phyloP scores from a whole-genome alignment of 64 coral and sea anemone genomes.

The Pocillopora verrucosa region DNA sequence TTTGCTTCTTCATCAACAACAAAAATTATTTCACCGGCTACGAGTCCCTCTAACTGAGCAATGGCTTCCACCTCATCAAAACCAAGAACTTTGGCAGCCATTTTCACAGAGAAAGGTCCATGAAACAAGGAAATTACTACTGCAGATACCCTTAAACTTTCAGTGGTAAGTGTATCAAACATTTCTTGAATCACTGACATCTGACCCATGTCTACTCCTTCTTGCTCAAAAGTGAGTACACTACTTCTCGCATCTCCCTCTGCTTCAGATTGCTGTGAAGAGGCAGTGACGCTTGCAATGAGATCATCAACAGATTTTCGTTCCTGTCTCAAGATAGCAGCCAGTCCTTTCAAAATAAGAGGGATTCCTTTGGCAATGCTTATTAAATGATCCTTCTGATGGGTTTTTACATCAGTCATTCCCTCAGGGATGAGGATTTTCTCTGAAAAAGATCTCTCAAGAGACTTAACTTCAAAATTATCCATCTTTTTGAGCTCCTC shows the following conservation, averaged over 20 bases:
- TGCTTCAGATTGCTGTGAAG: background rate
- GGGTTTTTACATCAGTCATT: background rate
- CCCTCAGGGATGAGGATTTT: background rate
- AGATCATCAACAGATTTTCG: background rate
- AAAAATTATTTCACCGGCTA: background rate
- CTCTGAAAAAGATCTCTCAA: background rate
- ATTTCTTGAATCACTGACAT: background rate
- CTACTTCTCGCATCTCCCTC: background rate
- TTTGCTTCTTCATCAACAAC: background rate
- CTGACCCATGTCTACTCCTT: background rate
- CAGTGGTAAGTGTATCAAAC: slow-evolving; percentile 16
- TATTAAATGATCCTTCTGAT: background rate
- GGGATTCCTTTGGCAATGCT: background rate
- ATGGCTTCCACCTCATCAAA: background rate
- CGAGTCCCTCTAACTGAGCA: background rate
- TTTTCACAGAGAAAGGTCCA: background rate
- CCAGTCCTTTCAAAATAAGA: background rate
- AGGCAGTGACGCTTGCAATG: background rate
- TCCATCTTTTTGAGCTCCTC: background rate
- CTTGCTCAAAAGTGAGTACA: slow-evolving; percentile 1
- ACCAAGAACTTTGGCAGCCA: background rate
- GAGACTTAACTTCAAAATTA: slow-evolving; percentile 2
- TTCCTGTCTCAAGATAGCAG: background rate
- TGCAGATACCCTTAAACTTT: background rate
- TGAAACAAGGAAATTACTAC: slow-evolving; percentile 7